phyloP scores from a whole-genome alignment of 2,888 invertebrate genomes.

The Abrostola triplasia region DNA sequence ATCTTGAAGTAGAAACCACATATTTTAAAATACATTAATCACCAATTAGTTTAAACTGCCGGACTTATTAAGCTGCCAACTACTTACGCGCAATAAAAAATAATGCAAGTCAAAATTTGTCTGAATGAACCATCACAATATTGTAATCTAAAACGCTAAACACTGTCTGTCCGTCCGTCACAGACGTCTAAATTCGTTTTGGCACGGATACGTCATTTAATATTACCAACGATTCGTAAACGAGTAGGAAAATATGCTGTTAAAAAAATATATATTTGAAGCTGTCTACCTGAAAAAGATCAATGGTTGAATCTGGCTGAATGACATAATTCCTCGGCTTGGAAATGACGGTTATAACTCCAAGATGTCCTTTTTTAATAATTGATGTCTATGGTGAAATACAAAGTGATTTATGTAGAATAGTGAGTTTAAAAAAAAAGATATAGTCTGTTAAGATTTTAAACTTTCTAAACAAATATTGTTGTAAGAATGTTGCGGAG shows the following conservation, averaged over 20 bases:
- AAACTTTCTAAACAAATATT: too few species aligned
- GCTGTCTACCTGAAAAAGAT: background rate
- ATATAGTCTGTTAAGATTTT: too few species aligned
- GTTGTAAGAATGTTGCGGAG: too few species aligned
- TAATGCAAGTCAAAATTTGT: conserved; percentile 6
- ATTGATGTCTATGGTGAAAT: too few species aligned
- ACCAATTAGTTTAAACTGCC: background rate
- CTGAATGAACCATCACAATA: conserved; percentile 15
- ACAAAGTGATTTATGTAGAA: too few species aligned
- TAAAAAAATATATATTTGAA: conserved; percentile 5
- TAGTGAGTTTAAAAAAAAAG: too few species aligned
- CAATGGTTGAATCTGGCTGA: background rate
- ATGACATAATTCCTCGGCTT: too few species aligned
- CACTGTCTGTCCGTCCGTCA: conserved; percentile 21
- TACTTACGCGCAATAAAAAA: conserved; percentile 3
- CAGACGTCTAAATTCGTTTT: conserved; percentile 39
- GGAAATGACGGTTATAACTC: too few species aligned
- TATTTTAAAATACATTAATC: background rate
- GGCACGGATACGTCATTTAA: conserved; percentile 37
- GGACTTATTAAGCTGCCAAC: background rate
- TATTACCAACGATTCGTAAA: conserved; percentile 16
- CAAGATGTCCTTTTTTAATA: too few species aligned
- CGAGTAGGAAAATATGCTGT: conserved; percentile 33
- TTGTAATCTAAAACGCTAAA: conserved; percentile 28
- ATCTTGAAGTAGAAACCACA: too few species aligned